Evolutionary conservation across 1,140 invertebrate species (phyloP).

Genomic region (Papilio machaon): DNA sequence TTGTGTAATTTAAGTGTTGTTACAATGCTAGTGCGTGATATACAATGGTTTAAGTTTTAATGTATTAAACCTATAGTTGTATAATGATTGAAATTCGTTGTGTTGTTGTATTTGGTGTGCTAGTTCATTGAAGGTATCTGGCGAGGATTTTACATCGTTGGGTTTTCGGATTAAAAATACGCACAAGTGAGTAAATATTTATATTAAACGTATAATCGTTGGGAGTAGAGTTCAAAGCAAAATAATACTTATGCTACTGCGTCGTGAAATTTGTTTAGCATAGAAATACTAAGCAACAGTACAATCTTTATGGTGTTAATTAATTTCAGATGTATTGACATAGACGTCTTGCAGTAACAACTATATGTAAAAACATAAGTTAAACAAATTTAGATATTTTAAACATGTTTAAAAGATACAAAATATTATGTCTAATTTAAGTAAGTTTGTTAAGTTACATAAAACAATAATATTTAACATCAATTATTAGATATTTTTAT

Average conservation of each 20-base stretch:
- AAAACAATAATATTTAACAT: neutral
- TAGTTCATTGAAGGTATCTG: conserved; percentile 51
- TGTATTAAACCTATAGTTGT: conserved; percentile 57
- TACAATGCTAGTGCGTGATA: conserved; percentile 53
- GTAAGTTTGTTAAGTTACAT: neutral
- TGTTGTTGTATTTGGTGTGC: conserved; percentile 67
- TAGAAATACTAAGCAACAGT: neutral
- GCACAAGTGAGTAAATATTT: conserved; percentile 78
- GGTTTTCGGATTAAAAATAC: conserved; percentile 72
- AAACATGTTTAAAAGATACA: neutral
- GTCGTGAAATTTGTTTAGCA: neutral
- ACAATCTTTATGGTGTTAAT: neutral
- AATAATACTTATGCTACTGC: neutral
- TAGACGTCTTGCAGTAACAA: neutral
- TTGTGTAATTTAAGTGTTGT: conserved; percentile 49
- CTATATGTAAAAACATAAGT: neutral
- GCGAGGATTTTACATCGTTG: conserved; percentile 59
- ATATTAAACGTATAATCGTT: conserved; percentile 44
- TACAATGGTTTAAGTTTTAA: conserved; percentile 52
- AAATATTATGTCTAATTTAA: neutral
- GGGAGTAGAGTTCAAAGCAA: conserved; percentile 16
- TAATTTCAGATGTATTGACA: neutral
- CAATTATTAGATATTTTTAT: too few species aligned
- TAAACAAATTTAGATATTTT: neutral
- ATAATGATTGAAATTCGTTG: conserved; percentile 69